A percentile compares a stretch with the other conserved stretches of the same genome.
phyloP scores from a whole-genome alignment of 53 echinoderm and acorn worm species.

The Paracentrotus lividus region DNA sequence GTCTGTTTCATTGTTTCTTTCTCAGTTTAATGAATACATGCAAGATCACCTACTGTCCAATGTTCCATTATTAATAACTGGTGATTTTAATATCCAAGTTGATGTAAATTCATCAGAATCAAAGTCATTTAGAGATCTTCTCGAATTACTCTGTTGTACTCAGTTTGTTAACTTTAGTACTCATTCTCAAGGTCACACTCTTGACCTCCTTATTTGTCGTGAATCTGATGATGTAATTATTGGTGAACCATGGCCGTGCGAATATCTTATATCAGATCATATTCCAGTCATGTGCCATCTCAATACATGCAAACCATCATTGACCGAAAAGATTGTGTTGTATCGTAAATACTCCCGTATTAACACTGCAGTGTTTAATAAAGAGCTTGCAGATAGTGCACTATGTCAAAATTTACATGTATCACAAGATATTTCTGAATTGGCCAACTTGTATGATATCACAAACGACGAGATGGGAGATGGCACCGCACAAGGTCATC shows the following conservation, averaged over 20 bases:
- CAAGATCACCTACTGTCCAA: constrained; percentile 36
- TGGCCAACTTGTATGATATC: neutral
- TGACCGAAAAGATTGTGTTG: neutral
- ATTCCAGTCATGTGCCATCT: constrained; percentile 36
- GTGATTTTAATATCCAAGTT: neutral
- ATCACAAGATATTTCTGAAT: neutral
- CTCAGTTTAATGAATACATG: constrained; percentile 30
- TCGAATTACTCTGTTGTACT: constrained; percentile 22
- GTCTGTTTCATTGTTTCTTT: constrained; percentile 51
- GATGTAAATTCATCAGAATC: constrained; percentile 24
- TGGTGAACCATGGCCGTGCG: constrained; percentile 16
- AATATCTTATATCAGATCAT: constrained; percentile 31
- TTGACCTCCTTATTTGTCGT: constrained; percentile 22
- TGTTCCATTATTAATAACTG: constrained; percentile 27
- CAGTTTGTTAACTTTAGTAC: constrained; percentile 5
- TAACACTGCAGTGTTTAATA: neutral
- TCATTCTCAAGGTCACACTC: constrained; percentile 31
- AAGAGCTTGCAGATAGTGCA: neutral
- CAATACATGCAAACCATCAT: constrained; percentile 23
- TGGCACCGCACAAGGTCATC: too few relatives aligned
- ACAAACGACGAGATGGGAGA: too few relatives aligned
- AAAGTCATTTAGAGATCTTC: constrained; percentile 26
- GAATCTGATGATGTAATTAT: constrained; percentile 2
- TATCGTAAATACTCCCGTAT: neutral
- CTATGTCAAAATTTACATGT: neutral